Evolutionary conservation across 2,888 invertebrate species (phyloP), one percentile per base, ranked within the genome.

Genomic region (Erannis defoliaria): DNA sequence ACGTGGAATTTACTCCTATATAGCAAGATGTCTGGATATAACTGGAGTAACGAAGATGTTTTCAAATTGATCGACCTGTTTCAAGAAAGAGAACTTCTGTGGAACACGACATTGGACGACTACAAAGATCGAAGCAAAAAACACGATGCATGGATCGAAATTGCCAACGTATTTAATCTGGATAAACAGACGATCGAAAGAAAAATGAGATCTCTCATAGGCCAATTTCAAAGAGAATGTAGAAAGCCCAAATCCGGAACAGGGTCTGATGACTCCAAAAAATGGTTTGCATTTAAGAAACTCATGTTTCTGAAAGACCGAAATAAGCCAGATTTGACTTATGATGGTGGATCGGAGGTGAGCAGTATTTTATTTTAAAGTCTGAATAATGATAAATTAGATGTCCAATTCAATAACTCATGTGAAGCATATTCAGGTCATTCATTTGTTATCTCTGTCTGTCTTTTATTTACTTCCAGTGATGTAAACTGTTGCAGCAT

Each of bases 131-230:
- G 70, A 68, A 70, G 65, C 68, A 70, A 72, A 33, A 73, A 72
- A 73, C 70, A 72, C 66, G 68, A 71, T 64, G 72, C 68, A 66
- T 71, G 70, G 70, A 68, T 66, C 62, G 64, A 70, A 71, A 67
- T 64, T 67, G 65, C 62, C 37, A 53, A 45, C 57, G 60, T 64
- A 64, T 68, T 66, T 66, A 68, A 66, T 68, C 3, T 68, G 62
- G 68, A 68, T 64, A 68, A 68, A 64, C 59, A 68, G 56, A 55
- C 50, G 59, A 62, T 67, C 55, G 37, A 62, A 62, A 66, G 64
- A 55, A 59, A 64, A 42, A 64, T 62, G 62, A 59, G 61, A 64
- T 67, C 62, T 40, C 61, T 62, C 62, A 51, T 67, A 62, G 64
- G 64, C 45, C 61, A 64, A 64, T 58, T 67, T 62, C 58, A 62